Conservation (phyloP, 37 sponge, comb jelly and placozoan species). For the Axinella damicornis region DNA sequence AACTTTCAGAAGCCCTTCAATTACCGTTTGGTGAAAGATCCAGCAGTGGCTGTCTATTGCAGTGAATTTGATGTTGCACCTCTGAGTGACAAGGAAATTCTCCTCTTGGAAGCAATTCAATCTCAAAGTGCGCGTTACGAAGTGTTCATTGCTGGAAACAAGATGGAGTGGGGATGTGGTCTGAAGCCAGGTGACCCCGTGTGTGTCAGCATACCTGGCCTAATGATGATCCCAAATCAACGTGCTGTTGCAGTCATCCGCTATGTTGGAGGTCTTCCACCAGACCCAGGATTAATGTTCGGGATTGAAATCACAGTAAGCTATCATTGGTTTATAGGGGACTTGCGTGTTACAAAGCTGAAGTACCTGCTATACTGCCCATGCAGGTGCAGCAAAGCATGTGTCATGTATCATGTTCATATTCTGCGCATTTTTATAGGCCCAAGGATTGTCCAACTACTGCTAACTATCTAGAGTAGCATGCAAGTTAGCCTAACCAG, state of each 20-base stretch:
- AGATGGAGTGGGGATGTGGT: slow-evolving; percentile 20
- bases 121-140: neutral
- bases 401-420: too few relatives aligned
- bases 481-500: too few relatives aligned
- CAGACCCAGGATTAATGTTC: slow-evolving; percentile 46
- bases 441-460: too few relatives aligned
- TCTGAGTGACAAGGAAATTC: slow-evolving; percentile 9
- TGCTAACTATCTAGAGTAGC: too few relatives aligned
- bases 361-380: too few relatives aligned
- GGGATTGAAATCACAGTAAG: slow-evolving; percentile 76
- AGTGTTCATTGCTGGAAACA: neutral
- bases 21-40: slow-evolving; percentile 11
- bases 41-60: neutral
- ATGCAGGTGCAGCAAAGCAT: too few relatives aligned
- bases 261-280: slow-evolving; percentile 38
- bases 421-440: too few relatives aligned
- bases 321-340: too few relatives aligned
- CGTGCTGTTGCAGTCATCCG: slow-evolving; percentile 27
- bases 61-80: slow-evolving; percentile 33
- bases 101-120: slow-evolving; percentile 25
- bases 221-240: neutral
- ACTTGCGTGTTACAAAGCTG: too few relatives aligned
- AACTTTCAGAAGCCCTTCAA: neutral
- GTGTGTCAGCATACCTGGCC: slow-evolving; percentile 10
- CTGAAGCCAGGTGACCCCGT: slow-evolving; percentile 42